Percentiles rank a stretch among this genome's conserved stretches.
phyloP scores from a whole-genome alignment of 2,113 vertebrate species.

The Symphodus melops region DNA sequence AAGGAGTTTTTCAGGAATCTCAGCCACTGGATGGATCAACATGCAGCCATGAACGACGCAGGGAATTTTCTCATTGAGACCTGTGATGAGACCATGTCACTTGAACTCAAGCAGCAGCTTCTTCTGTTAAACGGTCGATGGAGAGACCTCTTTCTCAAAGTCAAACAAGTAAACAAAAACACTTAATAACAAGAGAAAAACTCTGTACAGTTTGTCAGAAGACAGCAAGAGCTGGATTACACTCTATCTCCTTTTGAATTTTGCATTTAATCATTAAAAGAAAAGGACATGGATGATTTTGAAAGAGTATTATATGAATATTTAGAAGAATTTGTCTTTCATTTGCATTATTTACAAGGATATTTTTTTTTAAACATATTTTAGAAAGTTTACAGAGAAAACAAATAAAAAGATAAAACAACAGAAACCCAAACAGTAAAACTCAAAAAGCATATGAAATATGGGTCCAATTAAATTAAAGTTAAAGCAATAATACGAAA shows the following conservation, averaged over 20 bases:
- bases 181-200: neutral
- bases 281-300: too few species aligned
- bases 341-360: too few species aligned
- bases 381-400: too few species aligned
- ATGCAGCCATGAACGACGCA: conserved; percentile 96
- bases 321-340: too few species aligned
- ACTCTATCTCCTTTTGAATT: neutral
- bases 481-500: neutral
- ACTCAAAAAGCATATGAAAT: too few species aligned
- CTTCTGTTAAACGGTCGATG: conserved; percentile 86
- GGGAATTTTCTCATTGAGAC: conserved; percentile 99
- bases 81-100: conserved; percentile 93
- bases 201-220: neutral
- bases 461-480: too few species aligned
- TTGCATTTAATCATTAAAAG: neutral
- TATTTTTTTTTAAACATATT: too few species aligned
- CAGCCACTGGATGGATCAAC: conserved; percentile 91
- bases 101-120: conserved; percentile 95
- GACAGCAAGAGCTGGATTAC: neutral
- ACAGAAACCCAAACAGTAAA: too few species aligned
- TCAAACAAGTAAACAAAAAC: conserved; percentile 89
- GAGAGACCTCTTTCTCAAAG: conserved; percentile 85
- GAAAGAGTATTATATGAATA: too few species aligned
- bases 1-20: conserved; percentile 87
- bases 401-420: too few species aligned